phyloP scores from a whole-genome alignment of 2,888 invertebrate species.

The Aleiodes leptofemur region DNA sequence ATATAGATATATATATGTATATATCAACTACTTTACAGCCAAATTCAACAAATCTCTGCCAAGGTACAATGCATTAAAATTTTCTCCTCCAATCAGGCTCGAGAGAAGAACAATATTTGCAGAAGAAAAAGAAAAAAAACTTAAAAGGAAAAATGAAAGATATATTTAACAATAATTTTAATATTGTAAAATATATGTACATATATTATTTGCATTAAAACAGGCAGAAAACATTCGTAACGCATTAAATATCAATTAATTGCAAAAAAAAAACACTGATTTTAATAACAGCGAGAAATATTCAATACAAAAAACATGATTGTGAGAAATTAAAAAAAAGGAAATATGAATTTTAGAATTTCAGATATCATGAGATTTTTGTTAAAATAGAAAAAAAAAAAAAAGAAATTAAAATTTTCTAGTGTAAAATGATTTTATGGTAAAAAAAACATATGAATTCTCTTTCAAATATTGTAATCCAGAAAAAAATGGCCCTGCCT shows the following conservation, averaged over 20 bases:
- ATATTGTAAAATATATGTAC: constrained; percentile 47
- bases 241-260: constrained; percentile 41
- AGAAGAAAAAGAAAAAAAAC: constrained; percentile 40
- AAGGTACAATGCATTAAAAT: constrained; percentile 65
- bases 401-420: constrained; percentile 12
- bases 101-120: constrained; percentile 34
- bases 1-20: constrained; percentile 36
- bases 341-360: background rate
- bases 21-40: constrained; percentile 72
- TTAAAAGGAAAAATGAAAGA: constrained; percentile 52
- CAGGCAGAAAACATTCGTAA: constrained; percentile 46
- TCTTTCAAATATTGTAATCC: constrained; percentile 4
- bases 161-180: constrained; percentile 36
- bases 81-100: constrained; percentile 42
- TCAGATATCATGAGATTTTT: background rate
- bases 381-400: constrained; percentile 33
- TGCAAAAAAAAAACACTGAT: background rate
- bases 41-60: constrained; percentile 72
- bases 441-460: constrained; percentile 13
- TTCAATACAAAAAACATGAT: constrained; percentile 17
- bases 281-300: background rate
- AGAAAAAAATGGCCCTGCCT: constrained; percentile 12
- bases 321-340: background rate
- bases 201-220: constrained; percentile 45
- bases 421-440: constrained; percentile 14